These are phyloP conservation scores for Drosophila yakuba DNA, from an alignment of 1,140 invertebrate species.

Conservation along the genomic window DNA sequence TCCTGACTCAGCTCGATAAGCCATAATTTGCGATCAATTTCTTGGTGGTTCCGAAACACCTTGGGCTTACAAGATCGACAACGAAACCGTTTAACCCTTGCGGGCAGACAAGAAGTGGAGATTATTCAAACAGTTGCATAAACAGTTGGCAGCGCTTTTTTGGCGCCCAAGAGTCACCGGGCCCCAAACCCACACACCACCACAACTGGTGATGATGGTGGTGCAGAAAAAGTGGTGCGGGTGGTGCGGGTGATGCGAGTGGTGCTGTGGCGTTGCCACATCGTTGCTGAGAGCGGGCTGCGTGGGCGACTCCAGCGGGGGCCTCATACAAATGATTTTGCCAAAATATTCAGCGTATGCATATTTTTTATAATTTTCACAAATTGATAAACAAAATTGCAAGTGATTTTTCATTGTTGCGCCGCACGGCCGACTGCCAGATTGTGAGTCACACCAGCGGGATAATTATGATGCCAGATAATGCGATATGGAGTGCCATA, in stretches of 20 bases:
- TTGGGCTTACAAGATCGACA: conserved; percentile 4
- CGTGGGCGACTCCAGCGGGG: conserved; percentile 62
- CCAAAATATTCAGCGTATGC: conserved; percentile 82
- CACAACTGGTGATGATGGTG: neutral
- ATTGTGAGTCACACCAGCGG: conserved; percentile 61
- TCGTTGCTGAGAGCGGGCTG: conserved; percentile 38
- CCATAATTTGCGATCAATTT: conserved; percentile 4
- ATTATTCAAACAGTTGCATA: conserved; percentile 72
- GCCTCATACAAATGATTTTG: conserved; percentile 77
- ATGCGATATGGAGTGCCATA: conserved; percentile 75
- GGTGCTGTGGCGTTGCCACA: conserved; percentile 60
- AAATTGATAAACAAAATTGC: conserved; percentile 83
- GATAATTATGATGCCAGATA: conserved; percentile 83
- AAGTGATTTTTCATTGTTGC: conserved; percentile 79
- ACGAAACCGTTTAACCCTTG: conserved; percentile 25
- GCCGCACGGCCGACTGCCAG: conserved; percentile 15
- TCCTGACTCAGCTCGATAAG: neutral
- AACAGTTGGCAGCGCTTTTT: conserved; percentile 69
- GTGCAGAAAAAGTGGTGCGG: conserved; percentile 13
- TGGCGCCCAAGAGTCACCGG: conserved; percentile 60
- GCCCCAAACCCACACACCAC: conserved; percentile 21
- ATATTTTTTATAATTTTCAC: conserved; percentile 84
- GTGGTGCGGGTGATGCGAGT: neutral
- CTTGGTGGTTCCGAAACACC: neutral
- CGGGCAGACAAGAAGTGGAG: conserved; percentile 19